Conservation (phyloP, 2,113 vertebrate species). For the Nannospalax galili region DNA sequence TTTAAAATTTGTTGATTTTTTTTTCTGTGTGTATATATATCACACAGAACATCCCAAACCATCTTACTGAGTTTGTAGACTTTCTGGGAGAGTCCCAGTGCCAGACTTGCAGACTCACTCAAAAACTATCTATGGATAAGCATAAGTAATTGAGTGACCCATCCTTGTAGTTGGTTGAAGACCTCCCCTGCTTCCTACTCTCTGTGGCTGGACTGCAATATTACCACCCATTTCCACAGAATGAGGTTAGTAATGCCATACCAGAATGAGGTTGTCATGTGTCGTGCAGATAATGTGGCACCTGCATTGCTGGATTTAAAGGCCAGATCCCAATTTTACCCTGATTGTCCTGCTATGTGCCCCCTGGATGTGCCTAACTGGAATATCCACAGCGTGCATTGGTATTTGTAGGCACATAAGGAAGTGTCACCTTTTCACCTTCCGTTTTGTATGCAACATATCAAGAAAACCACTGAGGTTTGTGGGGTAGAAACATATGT, state of each 20-base stretch:
- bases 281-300: neutral
- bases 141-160: neutral
- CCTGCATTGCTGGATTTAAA: constrained; percentile 21
- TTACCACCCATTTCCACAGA: neutral
- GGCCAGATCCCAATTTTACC: neutral
- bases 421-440: neutral
- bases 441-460: neutral
- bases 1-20: no score
- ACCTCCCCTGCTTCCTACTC: neutral
- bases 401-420: constrained; percentile 6
- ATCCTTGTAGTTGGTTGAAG: neutral
- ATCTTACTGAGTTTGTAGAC: neutral
- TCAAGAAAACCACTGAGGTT: neutral
- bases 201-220: neutral
- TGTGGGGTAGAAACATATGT: neutral
- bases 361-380: neutral
- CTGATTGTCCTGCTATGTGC: neutral
- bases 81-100: neutral
- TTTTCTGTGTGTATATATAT: no score
- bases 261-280: neutral
- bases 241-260: neutral
- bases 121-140: no score
- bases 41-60: no score
- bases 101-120: neutral
- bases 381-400: neutral